A percentile compares a stretch with the other conserved stretches of the same genome.
phyloP scores from a whole-genome alignment of 2,113 vertebrate genomes.

The Prietella phreatophila region DNA sequence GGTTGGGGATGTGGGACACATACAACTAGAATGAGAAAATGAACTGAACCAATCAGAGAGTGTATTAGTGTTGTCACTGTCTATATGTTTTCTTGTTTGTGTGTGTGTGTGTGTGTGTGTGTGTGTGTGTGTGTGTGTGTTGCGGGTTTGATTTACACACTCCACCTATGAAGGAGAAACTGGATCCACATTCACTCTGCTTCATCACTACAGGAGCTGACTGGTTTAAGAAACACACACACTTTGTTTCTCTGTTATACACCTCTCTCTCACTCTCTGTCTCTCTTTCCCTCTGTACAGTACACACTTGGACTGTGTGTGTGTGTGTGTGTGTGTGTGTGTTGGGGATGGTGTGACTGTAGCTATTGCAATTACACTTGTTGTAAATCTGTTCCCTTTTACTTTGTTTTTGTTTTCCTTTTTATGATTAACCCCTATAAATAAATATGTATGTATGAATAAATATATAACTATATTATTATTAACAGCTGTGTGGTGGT shows the following conservation, averaged over 20 bases:
- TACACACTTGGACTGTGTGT: constrained; percentile 1
- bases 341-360: constrained; percentile 64
- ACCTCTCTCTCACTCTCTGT: constrained; percentile 51
- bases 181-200: not conserved
- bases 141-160: not conserved
- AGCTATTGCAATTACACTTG: constrained; percentile 65
- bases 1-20: not conserved
- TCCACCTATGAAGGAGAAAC: not conserved
- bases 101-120: constrained; percentile 33
- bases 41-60: not conserved
- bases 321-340: not conserved
- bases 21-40: not conserved
- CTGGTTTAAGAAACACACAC: not conserved
- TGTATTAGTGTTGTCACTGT: constrained; percentile 18
- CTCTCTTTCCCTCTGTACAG: constrained; percentile 59
- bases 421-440: constrained; percentile 77
- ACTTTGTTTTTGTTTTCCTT: constrained; percentile 60
- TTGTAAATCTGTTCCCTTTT: constrained; percentile 65
- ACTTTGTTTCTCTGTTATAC: not conserved
- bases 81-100: constrained; percentile 10
- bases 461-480: constrained; percentile 83
- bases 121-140: constrained; percentile 23
- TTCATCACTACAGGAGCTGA: not conserved
- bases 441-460: constrained; percentile 77
- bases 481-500: constrained; percentile 67